A percentile compares a stretch with the other conserved stretches of the same genome.
Conservation (phyloP, 2,113 vertebrate species). For the Sminthopsis crassicaudata region DNA sequence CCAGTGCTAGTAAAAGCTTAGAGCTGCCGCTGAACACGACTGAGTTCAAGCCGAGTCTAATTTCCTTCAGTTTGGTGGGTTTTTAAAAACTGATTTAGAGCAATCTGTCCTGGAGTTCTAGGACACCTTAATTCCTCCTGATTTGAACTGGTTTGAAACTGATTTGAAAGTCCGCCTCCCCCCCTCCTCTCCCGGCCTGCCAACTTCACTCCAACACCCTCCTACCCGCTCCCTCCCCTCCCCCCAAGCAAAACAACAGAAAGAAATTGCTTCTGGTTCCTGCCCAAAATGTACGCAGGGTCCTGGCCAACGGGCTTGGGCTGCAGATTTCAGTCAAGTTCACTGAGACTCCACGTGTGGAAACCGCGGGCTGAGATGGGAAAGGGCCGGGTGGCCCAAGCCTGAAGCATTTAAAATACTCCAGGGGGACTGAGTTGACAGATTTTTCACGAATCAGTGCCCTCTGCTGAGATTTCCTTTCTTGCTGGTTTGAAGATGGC, state of each 20-base stretch:
- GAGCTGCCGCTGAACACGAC: not conserved
- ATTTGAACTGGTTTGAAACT: too few species aligned
- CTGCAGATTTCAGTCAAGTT: not conserved
- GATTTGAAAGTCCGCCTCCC: not conserved
- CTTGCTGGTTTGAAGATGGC: not conserved
- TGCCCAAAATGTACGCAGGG: not conserved
- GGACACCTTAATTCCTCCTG: not conserved
- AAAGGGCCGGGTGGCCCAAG: not conserved
- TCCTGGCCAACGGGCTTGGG: not conserved
- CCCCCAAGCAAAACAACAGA: not conserved
- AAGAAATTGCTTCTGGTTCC: not conserved
- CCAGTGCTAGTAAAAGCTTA: not conserved
- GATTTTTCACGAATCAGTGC: not conserved
- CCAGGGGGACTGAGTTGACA: not conserved
- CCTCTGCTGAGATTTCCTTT: not conserved
- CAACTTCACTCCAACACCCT: not conserved
- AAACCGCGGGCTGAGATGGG: not conserved
- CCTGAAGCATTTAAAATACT: not conserved
- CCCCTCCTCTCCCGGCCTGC: not conserved
- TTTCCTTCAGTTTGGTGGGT: not conserved
- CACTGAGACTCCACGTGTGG: not conserved
- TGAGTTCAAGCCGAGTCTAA: not conserved
- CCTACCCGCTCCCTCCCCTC: too few species aligned
- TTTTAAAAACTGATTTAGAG: not conserved
- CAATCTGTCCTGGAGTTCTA: not conserved